phyloP scores from a whole-genome alignment of 2,113 vertebrate species.

The Onychostruthus taczanowskii region DNA sequence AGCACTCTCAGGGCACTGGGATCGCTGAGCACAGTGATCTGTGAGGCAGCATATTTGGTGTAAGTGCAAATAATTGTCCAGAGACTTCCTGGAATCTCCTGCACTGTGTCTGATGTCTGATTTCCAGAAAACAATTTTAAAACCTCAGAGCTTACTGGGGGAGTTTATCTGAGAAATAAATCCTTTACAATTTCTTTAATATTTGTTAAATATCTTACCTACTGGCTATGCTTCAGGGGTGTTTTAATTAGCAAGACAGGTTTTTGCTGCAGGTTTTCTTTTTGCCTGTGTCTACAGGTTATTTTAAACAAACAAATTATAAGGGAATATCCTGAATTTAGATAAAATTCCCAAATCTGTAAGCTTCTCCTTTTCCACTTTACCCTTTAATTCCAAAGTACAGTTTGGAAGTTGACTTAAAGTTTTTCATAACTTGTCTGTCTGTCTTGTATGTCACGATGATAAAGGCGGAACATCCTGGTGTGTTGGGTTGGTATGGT shows the following conservation, averaged over 20 bases:
- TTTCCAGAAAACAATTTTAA: neutral
- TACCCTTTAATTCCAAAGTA: constrained; percentile 5
- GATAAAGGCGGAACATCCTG: neutral
- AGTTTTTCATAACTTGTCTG: constrained; percentile 11
- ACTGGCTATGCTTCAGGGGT: neutral
- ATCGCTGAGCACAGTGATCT: neutral
- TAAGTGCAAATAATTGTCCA: neutral
- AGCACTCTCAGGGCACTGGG: neutral
- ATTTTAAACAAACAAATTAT: constrained; percentile 6
- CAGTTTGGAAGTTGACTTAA: constrained; percentile 20
- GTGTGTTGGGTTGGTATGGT: neutral
- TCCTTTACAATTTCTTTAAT: constrained; percentile 34
- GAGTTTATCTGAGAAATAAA: neutral
- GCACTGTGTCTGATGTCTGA: neutral
- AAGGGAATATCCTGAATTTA: neutral
- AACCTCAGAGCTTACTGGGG: neutral
- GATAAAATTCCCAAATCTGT: neutral
- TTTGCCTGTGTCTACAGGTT: neutral
- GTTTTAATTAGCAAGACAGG: constrained; percentile 14
- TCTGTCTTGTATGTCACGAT: neutral
- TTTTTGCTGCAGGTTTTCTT: neutral
- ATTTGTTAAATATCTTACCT: constrained; percentile 1
- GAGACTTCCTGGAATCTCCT: neutral
- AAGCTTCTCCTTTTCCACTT: neutral
- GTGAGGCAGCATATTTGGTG: neutral